Base-by-base conservation (phyloP, 2,888 invertebrate genomes). In the Diarsia rubi region DNA sequence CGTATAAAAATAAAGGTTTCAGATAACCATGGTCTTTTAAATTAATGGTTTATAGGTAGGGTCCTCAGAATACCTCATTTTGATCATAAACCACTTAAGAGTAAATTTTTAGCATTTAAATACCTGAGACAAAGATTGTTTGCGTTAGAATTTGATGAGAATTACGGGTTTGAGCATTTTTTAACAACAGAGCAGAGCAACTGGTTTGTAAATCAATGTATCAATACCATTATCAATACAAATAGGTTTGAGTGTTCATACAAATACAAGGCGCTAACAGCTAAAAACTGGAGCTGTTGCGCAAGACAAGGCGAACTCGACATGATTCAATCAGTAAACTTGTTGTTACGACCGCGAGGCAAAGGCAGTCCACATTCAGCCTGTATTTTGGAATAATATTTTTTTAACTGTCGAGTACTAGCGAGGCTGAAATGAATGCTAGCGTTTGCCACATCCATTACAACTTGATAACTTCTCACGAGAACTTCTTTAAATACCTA, bases 301-400 rank as follows among this genome's bases (percentile, higher is more conserved):
- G 37, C 47, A 78, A 80, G 44, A 68, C 0, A n/a, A 31, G 24
- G 54, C 31, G 44, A 67, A 37, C 27, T 67, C 45, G 66, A 73
- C 62, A 42, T 75, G 70, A 64, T 70, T 64, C 60, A 75, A 69
- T 70, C 59, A 57, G 59, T 44, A 57, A 83, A 80, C 84, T 78
- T 54, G 82, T 78, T 77, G 37, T 27, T 63, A 24, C 67, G 82
- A 72, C 63, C 44, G 74, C 67, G 65, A 67, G 75, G 54, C 69
- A 79, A 83, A 86, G 82, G 82, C 73, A 69, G 77, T 31, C 79
- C 47, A 64, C 81, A 76, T 81, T 76, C 79, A 82, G 72, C 37
- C 45, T 69, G 63, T 12, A 52, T 75, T 76, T 69, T 62, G 24
- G 31, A 62, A 24, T 65, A 78, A 78, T 62, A 52, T 69, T 75